phyloP scores from a whole-genome alignment of 2,888 invertebrate genomes.

The Ormyrus nitidulus region DNA sequence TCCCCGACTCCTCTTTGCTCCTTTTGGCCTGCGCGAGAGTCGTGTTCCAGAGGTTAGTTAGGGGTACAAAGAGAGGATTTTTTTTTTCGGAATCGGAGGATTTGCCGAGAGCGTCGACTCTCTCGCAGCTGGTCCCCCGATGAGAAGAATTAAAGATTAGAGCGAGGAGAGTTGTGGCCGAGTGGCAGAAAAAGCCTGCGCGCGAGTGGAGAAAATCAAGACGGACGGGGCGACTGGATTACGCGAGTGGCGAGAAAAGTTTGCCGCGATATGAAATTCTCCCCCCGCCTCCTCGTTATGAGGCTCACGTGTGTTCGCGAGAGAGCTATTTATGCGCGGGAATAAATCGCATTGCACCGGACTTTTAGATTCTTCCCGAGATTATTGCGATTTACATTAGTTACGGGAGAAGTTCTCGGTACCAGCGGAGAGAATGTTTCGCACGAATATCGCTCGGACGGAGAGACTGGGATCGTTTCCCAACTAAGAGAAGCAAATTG shows the following conservation, averaged over 20 bases:
- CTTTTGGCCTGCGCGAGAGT: neutral
- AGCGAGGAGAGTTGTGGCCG: neutral
- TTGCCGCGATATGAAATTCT: slow-evolving; percentile 31
- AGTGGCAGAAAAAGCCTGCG: neutral
- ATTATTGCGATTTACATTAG: slow-evolving; percentile 44
- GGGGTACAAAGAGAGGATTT: neutral
- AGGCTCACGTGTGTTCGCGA: neutral
- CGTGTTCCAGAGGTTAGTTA: slow-evolving; percentile 36
- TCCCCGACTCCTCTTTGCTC: neutral
- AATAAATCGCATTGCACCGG: slow-evolving; percentile 27
- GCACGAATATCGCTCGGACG: neutral
- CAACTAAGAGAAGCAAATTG: neutral
- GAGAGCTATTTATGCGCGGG: slow-evolving; percentile 24
- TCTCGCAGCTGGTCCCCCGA: neutral
- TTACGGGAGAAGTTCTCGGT: slow-evolving; percentile 5
- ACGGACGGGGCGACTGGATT: slow-evolving; percentile 41
- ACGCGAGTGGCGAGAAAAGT: slow-evolving; percentile 23
- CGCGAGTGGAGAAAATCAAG: slow-evolving; percentile 29
- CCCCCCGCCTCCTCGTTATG: neutral
- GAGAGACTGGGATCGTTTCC: neutral
- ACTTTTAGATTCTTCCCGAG: slow-evolving; percentile 41
- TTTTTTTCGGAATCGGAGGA: slow-evolving; percentile 5
- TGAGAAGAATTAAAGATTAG: slow-evolving; percentile 49
- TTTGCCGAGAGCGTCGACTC: slow-evolving; percentile 21
- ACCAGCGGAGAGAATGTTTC: neutral